These are phyloP conservation scores for Congeria kusceri DNA, from an alignment of 2,888 invertebrate species.

Conservation along the genomic window DNA sequence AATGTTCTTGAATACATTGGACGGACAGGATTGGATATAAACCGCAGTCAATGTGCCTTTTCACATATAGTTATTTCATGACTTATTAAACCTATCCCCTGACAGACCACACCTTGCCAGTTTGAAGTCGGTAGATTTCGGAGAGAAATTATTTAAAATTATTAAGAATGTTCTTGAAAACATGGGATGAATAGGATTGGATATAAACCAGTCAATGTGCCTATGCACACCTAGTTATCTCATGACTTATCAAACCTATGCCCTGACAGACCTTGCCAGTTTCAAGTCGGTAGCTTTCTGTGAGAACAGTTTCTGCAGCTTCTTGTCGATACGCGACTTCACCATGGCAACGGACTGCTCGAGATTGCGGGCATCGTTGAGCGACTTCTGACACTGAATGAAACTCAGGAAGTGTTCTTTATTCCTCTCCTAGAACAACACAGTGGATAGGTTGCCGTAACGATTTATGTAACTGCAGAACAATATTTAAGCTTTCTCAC, in stretches of 20 bases:
- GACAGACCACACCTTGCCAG: neutral
- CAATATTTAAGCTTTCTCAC: no score
- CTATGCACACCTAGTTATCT: no score
- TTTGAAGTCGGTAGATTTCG: neutral
- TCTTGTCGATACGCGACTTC: slow-evolving; percentile 63
- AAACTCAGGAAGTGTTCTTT: slow-evolving; percentile 70
- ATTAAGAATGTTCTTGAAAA: no score
- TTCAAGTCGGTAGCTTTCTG: slow-evolving; percentile 69
- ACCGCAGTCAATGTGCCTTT: no score
- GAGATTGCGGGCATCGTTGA: slow-evolving; percentile 69
- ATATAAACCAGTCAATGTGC: no score
- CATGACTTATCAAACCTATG: neutral
- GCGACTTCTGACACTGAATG: slow-evolving; percentile 74
- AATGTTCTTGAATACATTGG: no score
- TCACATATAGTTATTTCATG: no score
- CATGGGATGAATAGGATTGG: no score
- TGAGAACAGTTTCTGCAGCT: slow-evolving; percentile 65
- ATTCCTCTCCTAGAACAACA: slow-evolving; percentile 70
- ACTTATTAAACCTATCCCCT: neutral
- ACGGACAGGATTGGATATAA: no score
- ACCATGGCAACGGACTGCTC: slow-evolving; percentile 67
- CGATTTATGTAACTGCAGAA: no score
- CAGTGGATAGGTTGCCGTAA: neutral
- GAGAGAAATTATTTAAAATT: no score
- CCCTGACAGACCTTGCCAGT: slow-evolving; percentile 66